Conservation (phyloP, 2,797 vertebrate genomes). For the Pelodytes ibericus region DNA sequence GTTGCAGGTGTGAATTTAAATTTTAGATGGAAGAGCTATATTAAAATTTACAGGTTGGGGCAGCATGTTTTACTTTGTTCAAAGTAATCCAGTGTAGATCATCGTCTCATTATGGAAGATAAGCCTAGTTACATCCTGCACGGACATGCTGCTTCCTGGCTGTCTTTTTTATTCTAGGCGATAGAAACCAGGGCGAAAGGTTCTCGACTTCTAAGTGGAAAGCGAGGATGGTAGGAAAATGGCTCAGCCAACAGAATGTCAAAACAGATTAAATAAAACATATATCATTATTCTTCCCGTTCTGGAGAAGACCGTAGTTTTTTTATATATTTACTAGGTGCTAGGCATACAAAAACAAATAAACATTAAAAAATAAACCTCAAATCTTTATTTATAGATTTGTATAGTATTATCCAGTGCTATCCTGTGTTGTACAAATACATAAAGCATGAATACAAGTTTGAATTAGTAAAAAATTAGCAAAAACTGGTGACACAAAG, state of each 20-base stretch:
- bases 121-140: not conserved
- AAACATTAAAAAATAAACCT: no score
- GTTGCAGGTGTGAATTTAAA: conserved; percentile 54
- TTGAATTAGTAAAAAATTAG: no score
- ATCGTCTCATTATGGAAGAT: conserved; percentile 20
- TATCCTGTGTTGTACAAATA: no score
- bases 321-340: no score
- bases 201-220: not conserved
- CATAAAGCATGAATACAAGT: no score
- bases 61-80: conserved; percentile 7
- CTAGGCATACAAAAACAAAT: no score
- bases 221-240: not conserved
- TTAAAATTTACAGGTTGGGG: conserved; percentile 37
- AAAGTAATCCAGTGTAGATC: conserved; percentile 22
- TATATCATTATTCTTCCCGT: not conserved
- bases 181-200: not conserved
- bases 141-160: not conserved
- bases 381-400: no score
- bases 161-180: not conserved
- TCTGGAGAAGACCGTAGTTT: not conserved
- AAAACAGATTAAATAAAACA: not conserved
- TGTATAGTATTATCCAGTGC: no score
- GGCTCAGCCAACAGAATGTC: not conserved
- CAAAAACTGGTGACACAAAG: no score
- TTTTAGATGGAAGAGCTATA: conserved; percentile 22